A percentile compares a stretch with the other conserved stretches of the same genome.
Evolutionary conservation across 2,113 vertebrate genomes (phyloP).

Genomic region (Pelodiscus sinensis): DNA sequence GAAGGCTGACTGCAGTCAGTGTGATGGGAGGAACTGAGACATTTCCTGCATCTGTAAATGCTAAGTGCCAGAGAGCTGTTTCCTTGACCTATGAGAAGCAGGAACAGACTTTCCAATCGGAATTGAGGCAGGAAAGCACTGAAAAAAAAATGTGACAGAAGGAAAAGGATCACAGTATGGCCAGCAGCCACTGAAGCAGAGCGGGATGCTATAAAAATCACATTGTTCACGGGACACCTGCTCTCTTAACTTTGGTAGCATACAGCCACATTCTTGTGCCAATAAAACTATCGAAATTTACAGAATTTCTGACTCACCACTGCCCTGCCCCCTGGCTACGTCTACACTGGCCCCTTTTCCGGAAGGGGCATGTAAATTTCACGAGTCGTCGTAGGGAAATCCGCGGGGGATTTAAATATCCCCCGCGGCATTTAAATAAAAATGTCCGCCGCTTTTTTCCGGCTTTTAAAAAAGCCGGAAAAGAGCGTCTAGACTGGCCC

Average conservation of each 20-base stretch:
- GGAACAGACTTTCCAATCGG: not conserved
- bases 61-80: not conserved
- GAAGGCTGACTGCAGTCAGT: not conserved
- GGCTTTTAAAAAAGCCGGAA: too few relatives aligned
- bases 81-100: not conserved
- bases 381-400: too few relatives aligned
- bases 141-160: not conserved
- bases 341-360: too few relatives aligned
- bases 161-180: not conserved
- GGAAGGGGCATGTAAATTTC: too few relatives aligned
- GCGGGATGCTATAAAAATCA: not conserved
- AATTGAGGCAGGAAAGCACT: not conserved
- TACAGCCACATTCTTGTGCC: not conserved
- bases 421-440: too few relatives aligned
- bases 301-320: not conserved
- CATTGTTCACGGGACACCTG: not conserved
- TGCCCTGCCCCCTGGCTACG: too few relatives aligned
- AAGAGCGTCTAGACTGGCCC: too few relatives aligned
- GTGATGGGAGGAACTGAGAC: not conserved
- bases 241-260: not conserved
- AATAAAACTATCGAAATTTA: not conserved
- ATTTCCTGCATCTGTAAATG: not conserved
- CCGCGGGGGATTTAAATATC: too few relatives aligned
- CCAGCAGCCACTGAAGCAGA: not conserved
- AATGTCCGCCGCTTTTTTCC: too few relatives aligned